Evolutionary conservation across 2,797 vertebrate species (phyloP), one percentile per base, ranked within the genome.

Genomic region (Lepilemur septentrionalis): DNA sequence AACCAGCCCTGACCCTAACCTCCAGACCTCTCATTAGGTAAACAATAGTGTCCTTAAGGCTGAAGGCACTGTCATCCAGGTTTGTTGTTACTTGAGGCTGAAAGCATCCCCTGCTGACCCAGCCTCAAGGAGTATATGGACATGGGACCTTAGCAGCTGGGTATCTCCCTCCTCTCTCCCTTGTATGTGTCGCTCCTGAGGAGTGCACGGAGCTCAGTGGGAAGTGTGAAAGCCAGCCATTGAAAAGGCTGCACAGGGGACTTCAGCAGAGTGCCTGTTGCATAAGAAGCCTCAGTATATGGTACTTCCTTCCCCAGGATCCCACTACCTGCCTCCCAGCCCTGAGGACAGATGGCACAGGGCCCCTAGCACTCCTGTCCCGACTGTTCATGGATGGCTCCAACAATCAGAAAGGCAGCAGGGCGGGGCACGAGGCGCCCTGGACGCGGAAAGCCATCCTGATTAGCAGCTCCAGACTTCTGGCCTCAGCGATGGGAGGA

Each of bases 391-490:
- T 0, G n/a, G 28, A 41, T 7, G 52, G 28, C 28, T 78, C 79
- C 41, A 2, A 17, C 10, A 89, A 17, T 69, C 70, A 43, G 61
- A 72, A 72, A 65, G 61, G 46, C 38, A 55, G 5, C 20, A 18
- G 18, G 67, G 32, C 4, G 57, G 65, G 38, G 32, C 25, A 17
- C 12, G 18, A 30, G 69, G 70, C 1, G 28, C 25, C 55, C 3
- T 0, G 41, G 11, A 25, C 5, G 9, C 3, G 50, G 63, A 73
- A 35, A n/a, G 38, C 0, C 2, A 7, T 0, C 28, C 46, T 20
- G 43, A 20, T 10, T 23, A 28, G 76, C 18, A 32, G 63, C 92
- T 83, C n/a, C 22, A 30, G 86, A 72, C 67, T n/a, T 67, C 43
- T 28, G 43, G 61, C 25, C 65, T 80, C 10, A 3, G 76, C 18